These are phyloP conservation scores for Trochalopteron elliotii DNA, from an alignment of 2,113 vertebrate genomes.

Conservation along the genomic window DNA sequence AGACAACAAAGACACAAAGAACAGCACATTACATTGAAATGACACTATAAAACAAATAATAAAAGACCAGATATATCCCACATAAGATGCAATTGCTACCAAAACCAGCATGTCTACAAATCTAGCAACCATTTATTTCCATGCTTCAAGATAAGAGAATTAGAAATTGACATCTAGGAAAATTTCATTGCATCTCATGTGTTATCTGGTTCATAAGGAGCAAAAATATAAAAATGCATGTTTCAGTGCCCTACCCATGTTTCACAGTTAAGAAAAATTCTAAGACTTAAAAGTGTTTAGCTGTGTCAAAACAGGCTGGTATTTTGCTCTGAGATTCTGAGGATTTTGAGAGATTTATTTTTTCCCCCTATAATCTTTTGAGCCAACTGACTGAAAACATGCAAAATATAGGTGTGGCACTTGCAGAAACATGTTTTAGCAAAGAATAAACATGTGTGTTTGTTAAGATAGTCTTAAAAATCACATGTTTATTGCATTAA, in stretches of 20 bases:
- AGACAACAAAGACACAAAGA: slow-evolving; percentile 99
- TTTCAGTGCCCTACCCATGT: slow-evolving; percentile 99
- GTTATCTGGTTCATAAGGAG: slow-evolving; percentile 99
- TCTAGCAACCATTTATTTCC: slow-evolving; percentile 55
- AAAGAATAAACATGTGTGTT: slow-evolving; percentile 99
- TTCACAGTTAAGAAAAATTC: slow-evolving; percentile 77
- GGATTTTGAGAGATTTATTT: background rate
- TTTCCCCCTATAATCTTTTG: background rate
- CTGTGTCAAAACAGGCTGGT: slow-evolving; percentile 33
- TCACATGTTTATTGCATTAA: slow-evolving; percentile 99
- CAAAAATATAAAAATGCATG: slow-evolving; percentile 99
- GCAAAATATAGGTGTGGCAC: slow-evolving; percentile 98
- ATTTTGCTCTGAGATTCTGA: slow-evolving; percentile 35
- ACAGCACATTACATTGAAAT: slow-evolving; percentile 99
- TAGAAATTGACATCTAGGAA: slow-evolving; percentile 70
- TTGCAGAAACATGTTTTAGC: slow-evolving; percentile 99
- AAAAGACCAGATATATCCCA: slow-evolving; percentile 99
- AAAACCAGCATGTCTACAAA: slow-evolving; percentile 56
- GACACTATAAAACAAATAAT: slow-evolving; percentile 99
- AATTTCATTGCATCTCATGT: slow-evolving; percentile 99
- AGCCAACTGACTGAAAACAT: slow-evolving; percentile 66
- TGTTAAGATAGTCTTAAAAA: slow-evolving; percentile 95
- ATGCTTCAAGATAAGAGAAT: slow-evolving; percentile 51
- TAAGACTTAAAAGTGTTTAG: slow-evolving; percentile 39
- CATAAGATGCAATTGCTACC: slow-evolving; percentile 97